phyloP scores from a whole-genome alignment of 2,888 invertebrate genomes.

The Yponomeuta sedellus region DNA sequence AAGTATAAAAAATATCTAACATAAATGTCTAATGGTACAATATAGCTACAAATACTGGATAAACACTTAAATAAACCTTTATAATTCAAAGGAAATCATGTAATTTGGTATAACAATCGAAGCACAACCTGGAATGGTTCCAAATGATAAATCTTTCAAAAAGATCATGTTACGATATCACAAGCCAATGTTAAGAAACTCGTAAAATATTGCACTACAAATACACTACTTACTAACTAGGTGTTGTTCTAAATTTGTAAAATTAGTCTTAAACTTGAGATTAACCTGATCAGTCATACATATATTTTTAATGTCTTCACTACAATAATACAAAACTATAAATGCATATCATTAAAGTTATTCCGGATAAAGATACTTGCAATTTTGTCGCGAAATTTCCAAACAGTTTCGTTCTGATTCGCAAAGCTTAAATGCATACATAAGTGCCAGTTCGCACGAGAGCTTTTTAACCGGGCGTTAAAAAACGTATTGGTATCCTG shows the following conservation, averaged over 20 bases:
- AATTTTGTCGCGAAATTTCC: no score
- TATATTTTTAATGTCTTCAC: not conserved
- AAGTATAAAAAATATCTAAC: slow-evolving; percentile 7
- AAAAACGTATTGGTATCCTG: no score
- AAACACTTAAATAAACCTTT: slow-evolving; percentile 15
- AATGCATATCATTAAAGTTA: not conserved
- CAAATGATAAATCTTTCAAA: slow-evolving; percentile 40
- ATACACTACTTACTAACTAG: slow-evolving; percentile 19
- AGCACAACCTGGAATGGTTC: slow-evolving; percentile 59
- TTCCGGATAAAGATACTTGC: no score
- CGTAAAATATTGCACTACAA: slow-evolving; percentile 23
- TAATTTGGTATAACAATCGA: slow-evolving; percentile 16
- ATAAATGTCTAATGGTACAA: not conserved
- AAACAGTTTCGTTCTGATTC: no score
- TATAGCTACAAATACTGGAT: slow-evolving; percentile 2
- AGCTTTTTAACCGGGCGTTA: no score
- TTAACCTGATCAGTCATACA: not conserved
- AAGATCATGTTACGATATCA: slow-evolving; percentile 51
- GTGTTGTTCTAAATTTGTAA: not conserved
- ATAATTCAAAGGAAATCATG: slow-evolving; percentile 12
- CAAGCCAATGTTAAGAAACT: slow-evolving; percentile 31
- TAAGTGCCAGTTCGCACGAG: no score
- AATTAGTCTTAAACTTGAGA: not conserved
- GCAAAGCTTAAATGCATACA: no score
- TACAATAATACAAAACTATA: not conserved